Evolutionary conservation across 1,140 invertebrate species (phyloP).

Genomic region (Lepidurus arcticus): DNA sequence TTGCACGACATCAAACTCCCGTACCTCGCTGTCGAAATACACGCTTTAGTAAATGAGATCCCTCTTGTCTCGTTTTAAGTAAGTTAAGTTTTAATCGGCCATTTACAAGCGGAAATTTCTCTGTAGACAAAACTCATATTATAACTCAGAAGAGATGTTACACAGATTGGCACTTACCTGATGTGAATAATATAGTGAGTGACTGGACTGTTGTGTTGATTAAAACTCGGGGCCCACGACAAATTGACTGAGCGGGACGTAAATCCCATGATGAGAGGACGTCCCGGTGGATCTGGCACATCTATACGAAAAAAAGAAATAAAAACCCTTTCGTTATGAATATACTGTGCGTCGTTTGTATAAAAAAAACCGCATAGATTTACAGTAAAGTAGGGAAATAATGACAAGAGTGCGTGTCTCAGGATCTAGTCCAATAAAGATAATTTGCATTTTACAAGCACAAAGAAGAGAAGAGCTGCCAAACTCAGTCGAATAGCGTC

Average conservation of each 20-base stretch:
- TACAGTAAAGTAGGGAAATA: neutral
- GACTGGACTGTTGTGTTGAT: conserved; percentile 63
- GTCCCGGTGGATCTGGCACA: conserved; percentile 56
- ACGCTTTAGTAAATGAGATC: no score
- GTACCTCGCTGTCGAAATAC: no score
- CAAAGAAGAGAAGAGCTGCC: neutral
- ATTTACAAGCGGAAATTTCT: no score
- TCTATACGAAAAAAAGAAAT: conserved; percentile 49
- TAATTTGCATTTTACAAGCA: neutral
- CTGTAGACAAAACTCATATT: no score
- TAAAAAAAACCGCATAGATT: neutral
- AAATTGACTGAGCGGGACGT: conserved; percentile 66
- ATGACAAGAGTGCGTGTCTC: neutral
- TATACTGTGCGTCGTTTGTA: neutral
- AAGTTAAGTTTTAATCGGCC: no score
- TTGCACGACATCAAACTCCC: no score
- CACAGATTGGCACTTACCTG: conserved; percentile 50
- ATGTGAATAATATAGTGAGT: conserved; percentile 66
- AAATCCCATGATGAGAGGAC: conserved; percentile 63
- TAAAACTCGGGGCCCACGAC: conserved; percentile 65
- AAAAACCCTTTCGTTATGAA: conserved; percentile 30
- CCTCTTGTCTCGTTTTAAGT: no score
- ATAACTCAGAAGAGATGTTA: neutral
- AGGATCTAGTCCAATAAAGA: neutral
- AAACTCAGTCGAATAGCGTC: neutral